phyloP scores from a whole-genome alignment of 1,140 invertebrate species.

The Drosophila punjabiensis region DNA sequence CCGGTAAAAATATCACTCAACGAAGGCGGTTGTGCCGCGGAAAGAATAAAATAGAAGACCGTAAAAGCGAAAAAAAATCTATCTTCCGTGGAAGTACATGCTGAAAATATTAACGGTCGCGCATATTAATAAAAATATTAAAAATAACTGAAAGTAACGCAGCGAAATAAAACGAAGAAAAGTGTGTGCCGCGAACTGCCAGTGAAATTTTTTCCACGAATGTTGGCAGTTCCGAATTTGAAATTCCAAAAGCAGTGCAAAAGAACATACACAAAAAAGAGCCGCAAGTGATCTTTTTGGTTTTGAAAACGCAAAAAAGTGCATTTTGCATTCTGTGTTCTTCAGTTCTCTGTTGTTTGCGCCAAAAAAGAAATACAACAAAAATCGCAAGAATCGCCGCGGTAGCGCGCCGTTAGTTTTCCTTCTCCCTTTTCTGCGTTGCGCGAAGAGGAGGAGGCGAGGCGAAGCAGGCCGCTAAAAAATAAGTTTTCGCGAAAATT shows the following conservation, averaged over 20 bases:
- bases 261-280: slow-evolving; percentile 14
- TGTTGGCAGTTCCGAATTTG: slow-evolving; percentile 31
- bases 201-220: slow-evolving; percentile 17
- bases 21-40: slow-evolving; percentile 1
- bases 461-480: slow-evolving; percentile 17
- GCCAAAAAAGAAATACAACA: slow-evolving; percentile 14
- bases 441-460: slow-evolving; percentile 25
- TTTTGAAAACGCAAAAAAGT: slow-evolving; percentile 19
- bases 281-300: slow-evolving; percentile 22
- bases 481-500: slow-evolving; percentile 40
- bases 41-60: not conserved
- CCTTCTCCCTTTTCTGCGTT: slow-evolving; percentile 28
- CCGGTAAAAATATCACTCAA: not conserved
- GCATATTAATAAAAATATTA: not conserved
- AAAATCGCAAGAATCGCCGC: slow-evolving; percentile 8
- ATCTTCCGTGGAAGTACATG: not conserved
- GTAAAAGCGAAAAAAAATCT: slow-evolving; percentile 3
- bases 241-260: slow-evolving; percentile 16
- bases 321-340: slow-evolving; percentile 17
- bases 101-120: not conserved
- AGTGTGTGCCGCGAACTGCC: slow-evolving; percentile 39
- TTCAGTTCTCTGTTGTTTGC: slow-evolving; percentile 7
- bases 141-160: slow-evolving; percentile 4
- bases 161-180: slow-evolving; percentile 16
- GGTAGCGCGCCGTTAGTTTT: slow-evolving; percentile 27